Conservation (phyloP, 2,888 invertebrate genomes). For the Anorthoa munda region DNA sequence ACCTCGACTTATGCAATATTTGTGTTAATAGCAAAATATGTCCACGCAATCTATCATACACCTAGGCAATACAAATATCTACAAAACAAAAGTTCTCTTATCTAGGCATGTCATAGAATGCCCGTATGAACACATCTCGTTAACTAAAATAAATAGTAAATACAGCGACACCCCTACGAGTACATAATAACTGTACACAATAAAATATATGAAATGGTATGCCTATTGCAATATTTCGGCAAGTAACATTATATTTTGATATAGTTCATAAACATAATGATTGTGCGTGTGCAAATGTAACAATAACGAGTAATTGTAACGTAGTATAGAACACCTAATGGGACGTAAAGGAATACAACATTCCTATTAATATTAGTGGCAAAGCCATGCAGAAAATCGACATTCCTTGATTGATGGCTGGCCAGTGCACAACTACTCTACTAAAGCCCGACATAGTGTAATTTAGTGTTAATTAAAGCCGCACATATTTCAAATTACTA, state of each 20-base stretch:
- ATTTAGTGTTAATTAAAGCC: constrained; percentile 29
- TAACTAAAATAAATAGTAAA: constrained; percentile 74
- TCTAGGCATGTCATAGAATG: constrained; percentile 80
- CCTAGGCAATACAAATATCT: constrained; percentile 70
- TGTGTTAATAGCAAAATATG: constrained; percentile 73
- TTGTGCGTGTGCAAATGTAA: constrained; percentile 70
- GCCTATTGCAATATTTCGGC: constrained; percentile 68
- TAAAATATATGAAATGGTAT: constrained; percentile 66
- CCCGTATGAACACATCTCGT: constrained; percentile 79
- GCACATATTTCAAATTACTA: constrained; percentile 37
- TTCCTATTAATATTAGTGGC: constrained; percentile 25
- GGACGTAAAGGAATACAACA: constrained; percentile 40
- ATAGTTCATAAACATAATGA: constrained; percentile 61
- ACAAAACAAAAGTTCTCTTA: constrained; percentile 68
- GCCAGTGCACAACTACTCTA: constrained; percentile 20
- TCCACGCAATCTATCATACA: constrained; percentile 74
- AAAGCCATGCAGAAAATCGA: constrained; percentile 38
- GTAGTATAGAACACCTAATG: constrained; percentile 49
- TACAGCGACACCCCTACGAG: constrained; percentile 58
- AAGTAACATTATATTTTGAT: constrained; percentile 68
- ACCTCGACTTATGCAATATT: constrained; percentile 70
- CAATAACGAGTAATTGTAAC: constrained; percentile 58
- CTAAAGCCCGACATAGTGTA: background rate
- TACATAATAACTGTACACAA: constrained; percentile 67
- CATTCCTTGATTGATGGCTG: constrained; percentile 35